Evolutionary conservation across 2,797 vertebrate genomes (phyloP), one percentile per base, ranked within the genome.

Genomic region (Sebastes diaconus): DNA sequence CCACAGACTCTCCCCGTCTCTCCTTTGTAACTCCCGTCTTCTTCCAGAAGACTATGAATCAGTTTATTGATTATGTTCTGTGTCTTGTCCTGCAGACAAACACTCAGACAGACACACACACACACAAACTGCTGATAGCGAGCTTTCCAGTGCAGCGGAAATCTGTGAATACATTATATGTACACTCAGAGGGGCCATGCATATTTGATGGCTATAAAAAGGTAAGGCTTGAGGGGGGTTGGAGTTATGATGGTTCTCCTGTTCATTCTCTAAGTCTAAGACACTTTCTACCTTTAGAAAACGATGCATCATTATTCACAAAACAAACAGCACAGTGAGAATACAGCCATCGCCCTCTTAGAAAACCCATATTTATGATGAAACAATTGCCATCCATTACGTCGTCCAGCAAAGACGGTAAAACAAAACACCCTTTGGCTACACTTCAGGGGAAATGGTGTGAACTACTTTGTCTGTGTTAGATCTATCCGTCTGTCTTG

Each of bases 121-220:
- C 77, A 83, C 46, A 58, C 73, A 91, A 85, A 90, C 36, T 93
- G 93, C 92, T 93, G 91, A 94, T 89, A 74, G 50, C 1, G 59
- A 80, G 78, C 68, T 92, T 93, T 92, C 80, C 71, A 71, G 74
- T 79, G 84, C 81, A 84, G 79, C 27, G 59, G 80, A 84, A 84
- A 83, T 90, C 75, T 84, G 77, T 89, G 90, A 92, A 93, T 92
- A 90, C 84, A 92, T 93, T 90, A 87, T 59, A 81, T 73, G 71
- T 73, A 82, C 87, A 73, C 90, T 91, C 90, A 78, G 79, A 88
- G 75, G 72, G 79, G 24, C 68, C 84, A 93, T 95, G 82, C 87
- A 94, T 94, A 94, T 93, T 94, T 94, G 82, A 95, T 94, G 85
- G 68, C 16, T 71, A 75, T 90, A 83, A 88, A 93, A 91, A 91